These are phyloP conservation scores for Rhinolophus ferrumequinum DNA, from an alignment of 2,113 vertebrate genomes.

Conservation along the genomic window DNA sequence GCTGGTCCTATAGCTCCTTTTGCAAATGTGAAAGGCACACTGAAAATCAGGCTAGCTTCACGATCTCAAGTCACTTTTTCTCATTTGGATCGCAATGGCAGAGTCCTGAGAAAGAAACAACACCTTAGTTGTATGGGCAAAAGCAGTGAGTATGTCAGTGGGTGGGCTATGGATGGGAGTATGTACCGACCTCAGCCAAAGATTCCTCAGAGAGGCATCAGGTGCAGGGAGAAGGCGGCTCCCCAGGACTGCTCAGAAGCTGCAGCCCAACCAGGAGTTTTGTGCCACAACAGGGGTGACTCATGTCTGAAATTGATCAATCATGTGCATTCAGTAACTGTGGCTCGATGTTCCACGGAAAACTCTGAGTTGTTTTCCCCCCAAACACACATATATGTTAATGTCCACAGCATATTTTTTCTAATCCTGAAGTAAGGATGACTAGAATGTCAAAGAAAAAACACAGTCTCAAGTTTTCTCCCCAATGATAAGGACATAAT, in stretches of 20 bases:
- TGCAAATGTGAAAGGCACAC: slow-evolving; percentile 37
- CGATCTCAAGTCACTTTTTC: background rate
- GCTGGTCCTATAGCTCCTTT: slow-evolving; percentile 6
- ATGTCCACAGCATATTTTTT: background rate
- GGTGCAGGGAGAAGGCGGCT: background rate
- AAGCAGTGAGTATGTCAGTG: background rate
- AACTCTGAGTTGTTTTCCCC: background rate
- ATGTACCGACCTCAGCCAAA: background rate
- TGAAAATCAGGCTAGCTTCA: background rate
- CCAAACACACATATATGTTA: background rate
- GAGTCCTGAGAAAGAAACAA: background rate
- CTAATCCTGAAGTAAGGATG: background rate
- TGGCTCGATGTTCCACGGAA: background rate
- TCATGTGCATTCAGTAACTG: background rate
- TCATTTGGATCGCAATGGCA: background rate
- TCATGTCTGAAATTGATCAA: background rate
- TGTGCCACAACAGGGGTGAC: background rate
- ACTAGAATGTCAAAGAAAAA: slow-evolving; percentile 9
- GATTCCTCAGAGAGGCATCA: background rate
- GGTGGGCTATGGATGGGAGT: background rate
- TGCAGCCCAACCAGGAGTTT: background rate
- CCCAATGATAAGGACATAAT: background rate
- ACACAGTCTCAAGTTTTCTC: background rate
- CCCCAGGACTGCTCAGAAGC: background rate
- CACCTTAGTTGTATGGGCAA: background rate